These are phyloP conservation scores for Drosophila vallismaia DNA, from an alignment of 2,888 invertebrate species.

Conservation along the genomic window DNA sequence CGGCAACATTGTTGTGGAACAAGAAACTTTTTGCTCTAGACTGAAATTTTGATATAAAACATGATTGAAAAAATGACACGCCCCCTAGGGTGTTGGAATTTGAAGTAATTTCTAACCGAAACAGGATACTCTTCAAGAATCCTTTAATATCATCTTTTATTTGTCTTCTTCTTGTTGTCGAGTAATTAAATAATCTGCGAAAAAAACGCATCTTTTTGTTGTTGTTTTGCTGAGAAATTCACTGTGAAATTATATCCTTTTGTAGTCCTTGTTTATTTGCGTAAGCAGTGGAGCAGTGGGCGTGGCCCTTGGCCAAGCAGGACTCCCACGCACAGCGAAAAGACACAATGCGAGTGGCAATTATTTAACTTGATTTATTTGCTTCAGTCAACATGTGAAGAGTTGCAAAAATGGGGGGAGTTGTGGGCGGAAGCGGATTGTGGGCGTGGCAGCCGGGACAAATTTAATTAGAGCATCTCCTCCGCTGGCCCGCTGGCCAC, in stretches of 20 bases:
- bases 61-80: background rate
- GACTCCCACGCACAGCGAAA: conserved; percentile 2
- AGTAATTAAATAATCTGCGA: background rate
- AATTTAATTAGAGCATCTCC: conserved; percentile 75
- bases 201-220: background rate
- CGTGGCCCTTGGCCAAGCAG: conserved; percentile 19
- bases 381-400: conserved; percentile 61
- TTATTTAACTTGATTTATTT: conserved; percentile 78
- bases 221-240: background rate
- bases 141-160: background rate
- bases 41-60: background rate
- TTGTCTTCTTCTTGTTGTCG: background rate
- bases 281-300: conserved; percentile 13
- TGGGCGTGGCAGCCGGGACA: conserved; percentile 32
- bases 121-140: background rate
- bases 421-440: background rate
- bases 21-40: conserved; percentile 41
- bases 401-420: conserved; percentile 1
- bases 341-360: conserved; percentile 64
- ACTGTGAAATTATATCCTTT: background rate
- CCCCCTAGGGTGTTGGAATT: no score
- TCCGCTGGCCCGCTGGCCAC: conserved; percentile 45
- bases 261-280: conserved; percentile 21
- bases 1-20: conserved; percentile 50
- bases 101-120: no score